Evolutionary conservation across 1,140 invertebrate genomes (phyloP), one percentile per base, ranked within the genome.

Genomic region (Chrysopa pallens): DNA sequence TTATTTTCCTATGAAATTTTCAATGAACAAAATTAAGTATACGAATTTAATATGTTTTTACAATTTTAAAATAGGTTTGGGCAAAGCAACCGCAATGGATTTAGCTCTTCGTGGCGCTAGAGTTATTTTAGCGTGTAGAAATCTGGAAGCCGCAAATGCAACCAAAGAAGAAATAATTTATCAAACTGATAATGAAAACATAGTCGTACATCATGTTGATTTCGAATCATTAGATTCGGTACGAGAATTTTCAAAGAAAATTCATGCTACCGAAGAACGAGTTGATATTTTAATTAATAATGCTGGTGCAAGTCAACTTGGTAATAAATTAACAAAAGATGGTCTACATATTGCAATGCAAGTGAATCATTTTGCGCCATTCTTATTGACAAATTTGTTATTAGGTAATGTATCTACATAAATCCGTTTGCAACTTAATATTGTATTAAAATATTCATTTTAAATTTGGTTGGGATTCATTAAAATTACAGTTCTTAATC

Each of bases 261-360:
- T 71, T 9, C 54, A 64, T 23, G 47, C 49, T 6, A 57, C 52
- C n/a, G 65, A 69, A 47, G 36, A 53, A 4, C 52, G 62, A 38
- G 42, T 75, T 6, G 67, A 75, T 50, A 62, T 74, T 36, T 53
- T 83, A 4, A 67, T 84, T 4, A 80, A 81, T 50, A 82, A 82
- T 53, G 77, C 78, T 6, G 61, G 54, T 29, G 58, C 58, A 6
- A 42, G 41, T 3, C 17, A 23, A 23, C 28, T 52, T 1, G 55
- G 52, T 0, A 58, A 62, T 23, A 56, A 61, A 44, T 49, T 55
- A 31, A 78, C 76, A 4, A 67, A 68, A 14, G 76, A 81, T 52
- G 73, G 73, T 0, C 57, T 78, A n/a, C 64, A 78, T 40, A 57
- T 58, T 6, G 67, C 69, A 15, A 74, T 76, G 64, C 74, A 75